Evolutionary conservation across 2,797 vertebrate species (phyloP), one percentile per base, ranked within the genome.

Genomic region (Sebastes ruberrimus): DNA sequence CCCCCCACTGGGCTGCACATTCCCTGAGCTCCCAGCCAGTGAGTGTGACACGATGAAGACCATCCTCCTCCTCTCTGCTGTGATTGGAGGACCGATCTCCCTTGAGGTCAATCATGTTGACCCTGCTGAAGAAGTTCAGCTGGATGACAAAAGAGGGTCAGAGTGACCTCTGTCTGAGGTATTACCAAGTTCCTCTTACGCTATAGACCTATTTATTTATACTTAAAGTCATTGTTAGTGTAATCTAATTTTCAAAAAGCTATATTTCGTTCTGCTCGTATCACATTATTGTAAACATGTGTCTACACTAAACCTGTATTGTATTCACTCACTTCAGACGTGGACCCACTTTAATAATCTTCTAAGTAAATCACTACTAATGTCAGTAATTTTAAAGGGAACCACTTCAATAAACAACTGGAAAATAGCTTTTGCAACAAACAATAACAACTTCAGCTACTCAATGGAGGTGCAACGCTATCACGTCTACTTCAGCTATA

Each of bases 1-100:
- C 35, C 79, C 64, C 30, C 81, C 28, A 0, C 64, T 56, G 78
- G 70, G 61, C 71, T 32, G 27, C 56, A 25, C 20, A 52, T 71
- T 86, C 68, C 64, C 83, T 7, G 14, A 79, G 70, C 80, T 71
- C 65, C 13, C 22, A 56, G 80, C 32, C 68, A 61, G 55, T 52
- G 74, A 90, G 92, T 92, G 89, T 79, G 81, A 90, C 30, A 49
- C 7, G 84, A 90, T 71, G 53, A 46, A 81, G 79, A 78, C 74
- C 89, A 86, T 56, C 61, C 72, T 73, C 46, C 42, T 72, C 57
- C 4, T 73, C 76, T 77, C 33, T 25, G 72, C 82, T 82, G 59
- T 61, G 72, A 84, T 66, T 73, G 78, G 82, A 71, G 14, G n/a
- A 22, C 52, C 14, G 5, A 28, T 62, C 52, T 82, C 63, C 85